Evolutionary conservation across 1,140 invertebrate genomes (phyloP), one percentile per base, ranked within the genome.

Genomic region (Pentalonia nigronervosa): DNA sequence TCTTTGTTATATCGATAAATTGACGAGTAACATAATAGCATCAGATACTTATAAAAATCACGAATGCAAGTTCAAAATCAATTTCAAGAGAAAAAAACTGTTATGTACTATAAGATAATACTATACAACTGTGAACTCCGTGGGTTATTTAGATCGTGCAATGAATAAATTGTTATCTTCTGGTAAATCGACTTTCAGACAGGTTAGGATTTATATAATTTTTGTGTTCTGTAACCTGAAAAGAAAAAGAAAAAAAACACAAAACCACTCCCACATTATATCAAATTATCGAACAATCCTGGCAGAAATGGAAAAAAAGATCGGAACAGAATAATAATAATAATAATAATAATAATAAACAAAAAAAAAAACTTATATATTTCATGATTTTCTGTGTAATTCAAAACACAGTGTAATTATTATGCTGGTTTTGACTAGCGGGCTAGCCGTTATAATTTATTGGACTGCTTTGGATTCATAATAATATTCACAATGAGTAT

Each of bases 121-220:
- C 36, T 30, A 30, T 67, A 76, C 17, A 45, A 67, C 89, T 25
- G 89, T 17, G 89, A 90, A 67, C 36, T 90, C 60, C 89, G 89
- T 90, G 89, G 89, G 81, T 93, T 84, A 93, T 93, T 84, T 93
- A 93, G 91, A 93, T 93, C 91, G 91, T 93, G 91, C 91, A 84
- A 93, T 81, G 91, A 93, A 93, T 93, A 93, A 93, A 93, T 93
- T 41, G 91, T 93, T 93, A 93, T 93, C 91, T 93, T 45, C 91
- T 48, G 76, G 90, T 93, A 86, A 93, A 93, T 93, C 91, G 91
- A 86, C 91, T 86, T 86, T 86, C 91, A 34, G 91, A 93, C 91
- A 92, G 81, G 91, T 93, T 93, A 83, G 91, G 48, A 93, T 86
- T 93, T 93, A 86, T 93, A 93, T 93, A 86, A 93, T 93, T 93